These are phyloP conservation scores for Halichoerus grypus DNA, from an alignment of 2,113 vertebrate genomes.

Conservation along the genomic window DNA sequence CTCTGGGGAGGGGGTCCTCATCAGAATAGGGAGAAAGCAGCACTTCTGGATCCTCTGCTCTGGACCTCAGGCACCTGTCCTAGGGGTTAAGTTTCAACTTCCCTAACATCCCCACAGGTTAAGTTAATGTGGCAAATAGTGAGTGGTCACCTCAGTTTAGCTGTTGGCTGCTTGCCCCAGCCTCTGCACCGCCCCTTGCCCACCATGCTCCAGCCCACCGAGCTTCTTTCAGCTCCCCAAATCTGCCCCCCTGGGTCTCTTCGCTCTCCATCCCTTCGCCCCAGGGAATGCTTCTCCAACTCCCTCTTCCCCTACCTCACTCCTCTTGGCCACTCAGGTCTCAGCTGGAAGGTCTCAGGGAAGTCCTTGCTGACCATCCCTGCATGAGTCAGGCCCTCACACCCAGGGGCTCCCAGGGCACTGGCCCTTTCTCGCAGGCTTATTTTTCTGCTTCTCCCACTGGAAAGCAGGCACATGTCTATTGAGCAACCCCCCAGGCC, in stretches of 20 bases:
- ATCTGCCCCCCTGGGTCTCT: background rate
- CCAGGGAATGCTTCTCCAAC: background rate
- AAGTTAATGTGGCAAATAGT: background rate
- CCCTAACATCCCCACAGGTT: background rate
- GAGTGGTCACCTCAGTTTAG: accelerated
- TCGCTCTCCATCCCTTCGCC: background rate
- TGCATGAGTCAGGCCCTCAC: background rate
- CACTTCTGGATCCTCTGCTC: background rate
- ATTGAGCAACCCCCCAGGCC: accelerated
- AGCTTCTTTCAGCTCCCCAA: background rate
- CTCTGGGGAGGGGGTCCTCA: background rate
- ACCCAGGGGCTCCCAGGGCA: background rate
- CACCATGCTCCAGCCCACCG: background rate
- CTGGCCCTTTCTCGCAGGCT: background rate
- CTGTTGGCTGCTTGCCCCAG: too few species aligned
- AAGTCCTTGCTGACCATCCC: background rate
- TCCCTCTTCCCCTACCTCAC: background rate
- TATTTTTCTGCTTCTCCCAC: background rate
- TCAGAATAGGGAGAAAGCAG: background rate
- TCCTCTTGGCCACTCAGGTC: background rate
- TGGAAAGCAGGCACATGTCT: background rate
- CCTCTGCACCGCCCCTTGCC: accelerated
- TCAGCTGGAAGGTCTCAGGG: background rate
- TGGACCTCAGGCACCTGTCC: background rate
- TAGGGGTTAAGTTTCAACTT: background rate